Evolutionary conservation across 2,797 vertebrate species (phyloP), one percentile per base, ranked within the genome.

Genomic region (Somateria mollissima): DNA sequence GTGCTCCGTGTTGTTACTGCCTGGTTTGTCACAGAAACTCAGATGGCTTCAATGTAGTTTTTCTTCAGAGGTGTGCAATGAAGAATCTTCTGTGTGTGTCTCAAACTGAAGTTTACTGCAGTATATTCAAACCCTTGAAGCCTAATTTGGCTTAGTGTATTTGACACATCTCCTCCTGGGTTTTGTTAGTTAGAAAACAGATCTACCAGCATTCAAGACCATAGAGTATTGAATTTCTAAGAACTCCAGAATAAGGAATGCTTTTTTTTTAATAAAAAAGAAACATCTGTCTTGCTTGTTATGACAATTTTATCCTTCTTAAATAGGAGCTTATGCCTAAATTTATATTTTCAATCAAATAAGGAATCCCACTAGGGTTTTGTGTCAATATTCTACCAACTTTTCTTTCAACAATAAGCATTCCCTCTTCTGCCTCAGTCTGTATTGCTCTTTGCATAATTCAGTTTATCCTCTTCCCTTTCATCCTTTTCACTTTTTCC

Each of bases 81-180:
- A 69, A 54, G 30, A 8, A 49, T 58, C 24, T 7, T 72, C 22
- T 70, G 10, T 54, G 8, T 65, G 27, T 16, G 18, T 87, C 51
- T 30, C n/a, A 79, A 72, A 73, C 6, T 30, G 6, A 73, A 60
- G 3, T 47, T 72, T 73, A 22, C n/a, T 82, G 41, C 5, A 34
- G 7, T 73, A 76, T 69, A 57, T 34, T 62, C 13, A 34, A 5
- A 4, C 6, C 47, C 13, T 43, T 87, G 14, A 17, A 57, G 21
- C 32, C 0, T 3, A 39, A 39, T 49, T 81, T 57, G 21, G 1
- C 11, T 83, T 47, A 1, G 0, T 36, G 4, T 28, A 73, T 58
- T 76, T 86, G 53, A 76, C 66, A 84, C 4, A 5, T 53, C 28
- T 84, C 12, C 24, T 69, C 10, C 25, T 16, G 12, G 8, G 2